These are phyloP conservation scores for Acanthosepion esculentum DNA, from an alignment of 2,888 invertebrate genomes.

Conservation along the genomic window DNA sequence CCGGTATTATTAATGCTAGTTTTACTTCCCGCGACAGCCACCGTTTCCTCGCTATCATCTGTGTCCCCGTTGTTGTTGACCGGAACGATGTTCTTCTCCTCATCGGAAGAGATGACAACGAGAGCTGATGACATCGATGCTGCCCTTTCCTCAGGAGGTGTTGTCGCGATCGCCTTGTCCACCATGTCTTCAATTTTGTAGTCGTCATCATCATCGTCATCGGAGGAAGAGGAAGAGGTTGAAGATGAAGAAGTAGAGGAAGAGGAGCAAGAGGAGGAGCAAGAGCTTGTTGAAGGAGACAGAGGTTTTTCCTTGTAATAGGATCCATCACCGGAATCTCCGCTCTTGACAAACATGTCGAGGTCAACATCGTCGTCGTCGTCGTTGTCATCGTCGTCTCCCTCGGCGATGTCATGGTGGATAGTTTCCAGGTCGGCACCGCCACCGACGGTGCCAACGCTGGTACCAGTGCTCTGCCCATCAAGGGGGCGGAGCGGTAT, in stretches of 20 bases:
- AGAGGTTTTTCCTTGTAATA: not conserved
- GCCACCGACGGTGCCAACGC: not conserved
- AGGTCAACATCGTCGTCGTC: slow-evolving; percentile 39
- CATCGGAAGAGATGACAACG: not conserved
- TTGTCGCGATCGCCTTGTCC: not conserved
- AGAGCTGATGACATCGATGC: not conserved
- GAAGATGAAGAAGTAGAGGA: not conserved
- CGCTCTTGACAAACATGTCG: not conserved
- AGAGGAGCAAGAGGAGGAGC: not conserved
- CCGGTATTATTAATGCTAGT: not conserved
- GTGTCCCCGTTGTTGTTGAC: not conserved
- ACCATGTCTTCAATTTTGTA: not conserved
- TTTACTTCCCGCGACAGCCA: not conserved
- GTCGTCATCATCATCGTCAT: not conserved
- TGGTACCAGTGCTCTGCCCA: slow-evolving; percentile 21
- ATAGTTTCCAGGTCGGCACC: not conserved
- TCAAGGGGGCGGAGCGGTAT: not conserved
- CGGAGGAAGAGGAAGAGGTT: not conserved
- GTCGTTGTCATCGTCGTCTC: not conserved
- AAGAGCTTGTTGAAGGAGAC: not conserved
- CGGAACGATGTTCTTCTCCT: not conserved
- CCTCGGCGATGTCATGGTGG: not conserved
- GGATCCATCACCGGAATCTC: slow-evolving; percentile 10
- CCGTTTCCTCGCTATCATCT: not conserved
- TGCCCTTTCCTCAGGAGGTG: not conserved